phyloP scores from a whole-genome alignment of 2,113 vertebrate genomes.

The Psephotus haematonotus region DNA sequence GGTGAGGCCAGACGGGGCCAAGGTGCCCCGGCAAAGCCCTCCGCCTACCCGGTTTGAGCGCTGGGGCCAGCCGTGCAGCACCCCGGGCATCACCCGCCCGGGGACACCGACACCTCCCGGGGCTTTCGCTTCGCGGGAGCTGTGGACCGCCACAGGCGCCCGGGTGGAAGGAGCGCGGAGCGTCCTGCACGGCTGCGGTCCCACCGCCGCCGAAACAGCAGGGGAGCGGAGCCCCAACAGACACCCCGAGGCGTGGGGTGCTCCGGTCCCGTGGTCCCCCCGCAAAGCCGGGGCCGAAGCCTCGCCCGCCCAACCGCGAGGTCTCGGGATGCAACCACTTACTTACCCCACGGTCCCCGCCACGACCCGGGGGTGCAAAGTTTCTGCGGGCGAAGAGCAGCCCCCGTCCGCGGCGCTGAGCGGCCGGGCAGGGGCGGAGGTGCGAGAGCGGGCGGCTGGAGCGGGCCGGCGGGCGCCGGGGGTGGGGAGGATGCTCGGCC shows the following conservation, averaged over 20 bases:
- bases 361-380: conserved; percentile 14
- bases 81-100: not conserved
- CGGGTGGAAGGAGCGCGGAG: not conserved
- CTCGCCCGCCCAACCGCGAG: not conserved
- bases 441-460: not conserved
- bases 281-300: not conserved
- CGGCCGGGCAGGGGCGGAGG: not conserved
- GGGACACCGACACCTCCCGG: not conserved
- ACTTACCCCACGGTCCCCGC: conserved; percentile 27
- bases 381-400: conserved; percentile 4
- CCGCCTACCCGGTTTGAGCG: not conserved
- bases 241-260: not conserved
- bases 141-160: not conserved
- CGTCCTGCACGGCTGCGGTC: not conserved
- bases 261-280: not conserved
- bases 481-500: conserved; percentile 45
- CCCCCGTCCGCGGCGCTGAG: not conserved
- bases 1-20: not conserved
- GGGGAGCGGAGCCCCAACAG: not conserved
- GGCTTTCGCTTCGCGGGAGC: not conserved
- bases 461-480: conserved; percentile 1
- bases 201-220: not conserved
- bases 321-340: not conserved
- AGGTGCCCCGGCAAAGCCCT: not conserved
- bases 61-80: not conserved